Conservation (phyloP, 2,888 invertebrate species). For the Catocala fraxini region DNA sequence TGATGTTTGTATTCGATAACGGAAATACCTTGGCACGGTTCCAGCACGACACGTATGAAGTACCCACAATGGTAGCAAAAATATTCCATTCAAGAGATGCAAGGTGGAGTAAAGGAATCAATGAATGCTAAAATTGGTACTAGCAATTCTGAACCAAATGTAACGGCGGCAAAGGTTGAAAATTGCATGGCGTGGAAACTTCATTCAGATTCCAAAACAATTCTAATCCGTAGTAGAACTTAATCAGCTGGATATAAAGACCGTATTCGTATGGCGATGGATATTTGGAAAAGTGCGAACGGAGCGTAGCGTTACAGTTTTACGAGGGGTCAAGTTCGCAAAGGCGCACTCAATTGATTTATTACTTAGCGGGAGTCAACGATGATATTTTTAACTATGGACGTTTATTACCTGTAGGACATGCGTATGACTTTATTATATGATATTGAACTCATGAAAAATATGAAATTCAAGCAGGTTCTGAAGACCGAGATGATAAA, state of each 20-base stretch:
- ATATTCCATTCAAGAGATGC: constrained; percentile 80
- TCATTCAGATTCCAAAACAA: constrained; percentile 22
- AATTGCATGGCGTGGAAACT: constrained; percentile 20
- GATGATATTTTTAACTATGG: constrained; percentile 52
- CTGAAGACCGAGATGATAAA: no score
- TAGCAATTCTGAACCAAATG: constrained; percentile 49
- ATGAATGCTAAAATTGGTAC: constrained; percentile 58
- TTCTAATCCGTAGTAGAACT: constrained; percentile 25
- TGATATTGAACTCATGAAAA: not conserved
- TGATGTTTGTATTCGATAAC: constrained; percentile 62
- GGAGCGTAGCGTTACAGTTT: constrained; percentile 61
- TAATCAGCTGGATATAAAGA: constrained; percentile 45
- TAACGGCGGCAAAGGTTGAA: constrained; percentile 20
- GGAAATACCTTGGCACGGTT: constrained; percentile 74
- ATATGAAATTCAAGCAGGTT: no score
- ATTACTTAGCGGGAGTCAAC: constrained; percentile 56
- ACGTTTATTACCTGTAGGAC: constrained; percentile 18
- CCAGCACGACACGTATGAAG: constrained; percentile 73
- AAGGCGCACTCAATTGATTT: constrained; percentile 67
- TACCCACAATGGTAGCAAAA: constrained; percentile 76
- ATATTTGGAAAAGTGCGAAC: constrained; percentile 52
- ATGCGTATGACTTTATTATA: constrained; percentile 2
- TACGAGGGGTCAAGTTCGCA: constrained; percentile 77
- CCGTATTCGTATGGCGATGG: constrained; percentile 42
- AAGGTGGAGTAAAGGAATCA: constrained; percentile 72